phyloP scores from a whole-genome alignment of 2,113 vertebrate genomes.

The Penelope pileata region DNA sequence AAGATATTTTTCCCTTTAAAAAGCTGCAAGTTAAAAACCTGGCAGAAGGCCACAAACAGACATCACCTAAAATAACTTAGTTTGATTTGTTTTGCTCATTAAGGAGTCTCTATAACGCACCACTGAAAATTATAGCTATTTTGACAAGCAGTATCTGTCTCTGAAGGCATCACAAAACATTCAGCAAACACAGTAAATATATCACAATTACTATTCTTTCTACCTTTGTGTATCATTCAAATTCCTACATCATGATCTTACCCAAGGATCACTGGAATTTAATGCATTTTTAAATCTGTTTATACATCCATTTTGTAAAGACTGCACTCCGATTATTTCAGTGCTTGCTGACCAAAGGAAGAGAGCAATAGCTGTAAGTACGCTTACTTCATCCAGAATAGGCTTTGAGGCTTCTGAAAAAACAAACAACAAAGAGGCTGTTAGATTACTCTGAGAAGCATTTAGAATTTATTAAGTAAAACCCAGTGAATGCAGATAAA shows the following conservation, averaged over 20 bases:
- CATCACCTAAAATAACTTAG: background rate
- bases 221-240: background rate
- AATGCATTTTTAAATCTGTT: constrained; percentile 90
- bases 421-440: background rate
- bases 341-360: constrained; percentile 92
- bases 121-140: constrained; percentile 1
- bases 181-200: background rate
- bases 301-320: constrained; percentile 93
- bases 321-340: constrained; percentile 92
- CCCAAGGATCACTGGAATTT: constrained; percentile 92
- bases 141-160: background rate
- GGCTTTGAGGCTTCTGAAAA: constrained; percentile 85
- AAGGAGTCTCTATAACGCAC: background rate
- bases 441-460: background rate
- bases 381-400: constrained; percentile 90
- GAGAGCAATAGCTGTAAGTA: constrained; percentile 92
- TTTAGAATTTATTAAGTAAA: constrained; percentile 13
- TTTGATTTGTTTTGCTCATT: background rate
- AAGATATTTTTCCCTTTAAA: background rate
- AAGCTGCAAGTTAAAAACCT: background rate
- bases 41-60: background rate
- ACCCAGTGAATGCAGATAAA: background rate
- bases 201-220: background rate
- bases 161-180: constrained; percentile 13
- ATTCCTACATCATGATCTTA: constrained; percentile 66